phyloP scores from a whole-genome alignment of 2,888 invertebrate genomes.

The Archaeoteleia sp. region DNA sequence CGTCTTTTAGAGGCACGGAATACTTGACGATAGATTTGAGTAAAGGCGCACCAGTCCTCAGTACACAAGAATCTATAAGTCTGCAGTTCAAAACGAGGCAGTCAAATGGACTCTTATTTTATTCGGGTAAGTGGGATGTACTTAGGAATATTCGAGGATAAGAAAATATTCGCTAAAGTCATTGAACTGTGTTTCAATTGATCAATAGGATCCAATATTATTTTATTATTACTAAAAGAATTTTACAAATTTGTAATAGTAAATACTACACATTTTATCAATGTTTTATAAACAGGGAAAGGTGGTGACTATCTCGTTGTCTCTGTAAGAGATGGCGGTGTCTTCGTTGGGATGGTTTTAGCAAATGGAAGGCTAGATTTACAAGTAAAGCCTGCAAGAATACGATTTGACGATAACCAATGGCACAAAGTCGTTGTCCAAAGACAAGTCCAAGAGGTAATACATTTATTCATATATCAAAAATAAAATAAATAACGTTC shows the following conservation, averaged over 20 bases:
- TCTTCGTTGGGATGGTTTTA: constrained; percentile 91
- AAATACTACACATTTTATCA: background rate
- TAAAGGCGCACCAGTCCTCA: constrained; percentile 90
- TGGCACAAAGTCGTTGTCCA: constrained; percentile 96
- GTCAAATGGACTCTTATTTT: constrained; percentile 93
- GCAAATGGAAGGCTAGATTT: constrained; percentile 93
- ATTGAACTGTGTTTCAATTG: too few relatives aligned
- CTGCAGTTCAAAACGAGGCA: constrained; percentile 95
- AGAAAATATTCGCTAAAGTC: too few relatives aligned
- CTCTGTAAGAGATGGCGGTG: constrained; percentile 91
- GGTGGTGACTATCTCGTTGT: constrained; percentile 92
- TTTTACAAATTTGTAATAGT: too few relatives aligned
- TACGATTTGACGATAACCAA: constrained; percentile 95
- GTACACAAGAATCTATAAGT: constrained; percentile 92
- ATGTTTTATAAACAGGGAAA: constrained; percentile 80
- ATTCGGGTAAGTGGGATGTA: constrained; percentile 82
- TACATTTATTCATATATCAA: too few relatives aligned
- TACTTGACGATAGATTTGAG: constrained; percentile 94
- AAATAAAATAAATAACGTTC: too few relatives aligned
- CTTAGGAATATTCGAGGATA: constrained; percentile 14
- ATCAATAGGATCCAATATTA: too few relatives aligned
- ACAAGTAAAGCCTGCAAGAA: constrained; percentile 90
- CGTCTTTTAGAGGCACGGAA: constrained; percentile 93
- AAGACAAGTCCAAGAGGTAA: constrained; percentile 92
- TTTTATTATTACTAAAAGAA: too few relatives aligned